phyloP scores from a whole-genome alignment of 1,140 invertebrate genomes.

The Cheumatopsyche charites region DNA sequence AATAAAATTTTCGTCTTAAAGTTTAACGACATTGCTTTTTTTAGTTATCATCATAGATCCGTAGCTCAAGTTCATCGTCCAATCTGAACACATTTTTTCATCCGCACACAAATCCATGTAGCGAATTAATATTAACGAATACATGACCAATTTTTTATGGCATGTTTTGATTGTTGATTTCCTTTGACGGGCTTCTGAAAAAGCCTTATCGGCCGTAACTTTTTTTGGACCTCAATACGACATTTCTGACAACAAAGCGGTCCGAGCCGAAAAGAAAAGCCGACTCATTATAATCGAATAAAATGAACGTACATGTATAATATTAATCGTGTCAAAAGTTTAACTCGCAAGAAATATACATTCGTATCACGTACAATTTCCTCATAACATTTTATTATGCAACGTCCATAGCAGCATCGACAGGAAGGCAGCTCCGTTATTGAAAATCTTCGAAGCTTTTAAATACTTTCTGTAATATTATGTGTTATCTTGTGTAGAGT shows the following conservation, averaged over 20 bases:
- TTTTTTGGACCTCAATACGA: not conserved
- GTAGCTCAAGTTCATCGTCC: too few species aligned
- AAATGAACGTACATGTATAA: conserved; percentile 7
- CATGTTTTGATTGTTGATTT: conserved; percentile 3
- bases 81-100: too few species aligned
- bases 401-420: conserved; percentile 14
- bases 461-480: too few species aligned
- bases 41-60: too few species aligned
- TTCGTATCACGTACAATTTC: conserved; percentile 29
- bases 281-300: conserved; percentile 18
- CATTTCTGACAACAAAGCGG: not conserved
- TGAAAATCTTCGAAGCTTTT: conserved; percentile 2
- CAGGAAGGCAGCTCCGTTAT: conserved; percentile 20
- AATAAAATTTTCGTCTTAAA: too few species aligned
- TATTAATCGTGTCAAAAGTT: conserved; percentile 25
- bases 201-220: not conserved
- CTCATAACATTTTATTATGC: conserved; percentile 25
- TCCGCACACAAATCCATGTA: too few species aligned
- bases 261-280: not conserved
- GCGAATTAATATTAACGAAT: too few species aligned
- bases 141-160: too few species aligned
- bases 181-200: not conserved
- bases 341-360: not conserved
- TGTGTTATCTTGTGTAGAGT: too few species aligned
- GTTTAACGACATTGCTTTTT: too few species aligned